Base-by-base conservation (phyloP, 2,888 invertebrate species). In the Yponomeuta sedellus region DNA sequence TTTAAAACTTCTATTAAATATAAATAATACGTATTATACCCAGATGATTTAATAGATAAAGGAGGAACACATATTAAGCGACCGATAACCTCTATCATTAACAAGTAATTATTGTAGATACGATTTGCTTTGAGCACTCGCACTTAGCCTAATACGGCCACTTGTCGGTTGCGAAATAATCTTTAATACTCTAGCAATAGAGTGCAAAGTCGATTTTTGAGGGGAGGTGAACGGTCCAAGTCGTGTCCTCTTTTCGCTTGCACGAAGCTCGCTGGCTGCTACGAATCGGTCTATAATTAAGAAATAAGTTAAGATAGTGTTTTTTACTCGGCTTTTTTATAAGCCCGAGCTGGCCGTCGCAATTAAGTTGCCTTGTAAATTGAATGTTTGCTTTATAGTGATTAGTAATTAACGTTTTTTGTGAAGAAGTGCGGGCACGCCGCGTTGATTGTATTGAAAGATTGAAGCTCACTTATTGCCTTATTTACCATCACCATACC, bases 331-430 rank as follows among this genome's bases (percentile, higher is more conserved):
- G 82, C 80, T 88, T 88, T 89, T 89, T 91, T 87, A 86, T 81
- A 83, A 85, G 82, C 83, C 83, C 81, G 84, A 83, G 81, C 82
- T 80, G 82, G 80, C 81, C 82, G 81, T 76, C 78, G 88, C 90
- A 89, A 91, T 91, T 90, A 91, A 86, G 86, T 88, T 82, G 88
- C 85, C 89, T 88, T 84, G 87, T 88, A 90, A 90, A 91, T 91
- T 90, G 90, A 90, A 91, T 91, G 89, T 91, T 91, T 90, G 89
- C 89, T 89, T 88, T 88, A 87, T 85, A 87, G 88, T 87, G 88
- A 90, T 89, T 88, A 88, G 90, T 86, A 89, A 90, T 90, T 89
- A 89, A 88, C 82, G 83, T 80, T 84, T 88, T 88, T 88, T 85
- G 80, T 83, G 78, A 73, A 72, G 77, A 78, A 74, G 70, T 73